phyloP scores from a whole-genome alignment of 2,797 vertebrate genomes.

The Miichthys miiuy region DNA sequence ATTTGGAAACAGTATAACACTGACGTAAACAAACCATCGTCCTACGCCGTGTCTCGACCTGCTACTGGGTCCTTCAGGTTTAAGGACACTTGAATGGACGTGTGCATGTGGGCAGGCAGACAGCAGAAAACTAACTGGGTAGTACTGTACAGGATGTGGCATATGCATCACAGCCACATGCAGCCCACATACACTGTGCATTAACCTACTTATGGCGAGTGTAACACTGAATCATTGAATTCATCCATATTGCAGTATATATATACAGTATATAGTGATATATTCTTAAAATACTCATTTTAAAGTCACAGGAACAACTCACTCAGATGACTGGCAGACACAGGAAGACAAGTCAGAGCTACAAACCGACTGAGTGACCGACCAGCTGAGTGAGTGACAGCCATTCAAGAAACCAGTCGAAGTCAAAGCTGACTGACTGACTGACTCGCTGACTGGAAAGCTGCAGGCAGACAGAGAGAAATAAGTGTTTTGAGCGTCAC shows the following conservation, averaged over 20 bases:
- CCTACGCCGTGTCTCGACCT: no score
- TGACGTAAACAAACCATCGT: not conserved
- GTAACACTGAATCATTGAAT: not conserved
- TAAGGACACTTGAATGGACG: no score
- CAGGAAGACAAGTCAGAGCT: constrained; percentile 21
- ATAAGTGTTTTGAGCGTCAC: constrained; percentile 40
- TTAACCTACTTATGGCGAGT: not conserved
- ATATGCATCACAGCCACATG: not conserved
- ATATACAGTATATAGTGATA: not conserved
- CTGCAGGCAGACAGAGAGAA: constrained; percentile 41
- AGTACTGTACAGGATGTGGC: no score
- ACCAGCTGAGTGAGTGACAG: constrained; percentile 41
- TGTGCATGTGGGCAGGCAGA: no score
- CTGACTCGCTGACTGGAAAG: not conserved
- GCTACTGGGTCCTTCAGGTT: no score
- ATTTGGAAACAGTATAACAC: no score
- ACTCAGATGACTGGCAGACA: not conserved
- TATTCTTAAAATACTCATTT: not conserved
- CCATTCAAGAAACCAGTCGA: constrained; percentile 43
- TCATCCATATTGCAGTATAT: not conserved
- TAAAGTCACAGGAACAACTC: not conserved
- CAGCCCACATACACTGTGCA: not conserved
- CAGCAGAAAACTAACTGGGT: no score
- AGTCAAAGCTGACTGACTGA: constrained; percentile 47
- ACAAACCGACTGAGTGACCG: constrained; percentile 37